Evolutionary conservation across 1,140 invertebrate genomes (phyloP).

Genomic region (Hycleus phaleratus): DNA sequence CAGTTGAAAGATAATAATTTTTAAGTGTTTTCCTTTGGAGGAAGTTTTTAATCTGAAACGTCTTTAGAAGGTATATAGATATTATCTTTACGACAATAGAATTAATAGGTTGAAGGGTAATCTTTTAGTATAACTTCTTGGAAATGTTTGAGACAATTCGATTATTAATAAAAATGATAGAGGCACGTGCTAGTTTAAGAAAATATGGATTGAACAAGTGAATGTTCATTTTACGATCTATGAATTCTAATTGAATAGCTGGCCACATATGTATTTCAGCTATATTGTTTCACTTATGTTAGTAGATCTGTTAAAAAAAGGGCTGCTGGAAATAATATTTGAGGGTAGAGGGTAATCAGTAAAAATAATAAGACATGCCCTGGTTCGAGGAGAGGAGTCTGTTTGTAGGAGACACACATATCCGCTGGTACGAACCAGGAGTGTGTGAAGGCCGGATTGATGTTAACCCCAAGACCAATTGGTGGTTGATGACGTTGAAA

Average conservation of each 20-base stretch:
- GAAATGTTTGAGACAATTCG: too few species aligned
- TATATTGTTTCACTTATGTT: neutral
- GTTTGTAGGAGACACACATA: constrained; percentile 78
- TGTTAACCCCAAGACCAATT: constrained; percentile 55
- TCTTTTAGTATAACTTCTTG: too few species aligned
- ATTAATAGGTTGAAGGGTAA: too few species aligned
- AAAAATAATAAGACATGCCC: constrained; percentile 62
- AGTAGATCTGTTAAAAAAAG: neutral
- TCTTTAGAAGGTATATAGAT: too few species aligned
- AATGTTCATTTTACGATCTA: too few species aligned
- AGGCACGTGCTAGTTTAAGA: too few species aligned
- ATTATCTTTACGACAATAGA: too few species aligned
- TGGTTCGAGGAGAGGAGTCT: constrained; percentile 78
- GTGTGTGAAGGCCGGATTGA: constrained; percentile 67
- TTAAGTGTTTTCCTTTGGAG: too few species aligned
- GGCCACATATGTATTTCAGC: constrained; percentile 17
- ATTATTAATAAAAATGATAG: too few species aligned
- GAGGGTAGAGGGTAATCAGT: neutral
- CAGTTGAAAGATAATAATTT: too few species aligned
- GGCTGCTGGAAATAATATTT: neutral
- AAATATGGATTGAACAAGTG: too few species aligned
- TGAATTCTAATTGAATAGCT: constrained; percentile 6
- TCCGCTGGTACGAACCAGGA: constrained; percentile 89
- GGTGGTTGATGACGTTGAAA: constrained; percentile 67
- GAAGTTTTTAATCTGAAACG: too few species aligned